Evolutionary conservation across 2,113 vertebrate species (phyloP).

Genomic region (Halichoeres trimaculatus): DNA sequence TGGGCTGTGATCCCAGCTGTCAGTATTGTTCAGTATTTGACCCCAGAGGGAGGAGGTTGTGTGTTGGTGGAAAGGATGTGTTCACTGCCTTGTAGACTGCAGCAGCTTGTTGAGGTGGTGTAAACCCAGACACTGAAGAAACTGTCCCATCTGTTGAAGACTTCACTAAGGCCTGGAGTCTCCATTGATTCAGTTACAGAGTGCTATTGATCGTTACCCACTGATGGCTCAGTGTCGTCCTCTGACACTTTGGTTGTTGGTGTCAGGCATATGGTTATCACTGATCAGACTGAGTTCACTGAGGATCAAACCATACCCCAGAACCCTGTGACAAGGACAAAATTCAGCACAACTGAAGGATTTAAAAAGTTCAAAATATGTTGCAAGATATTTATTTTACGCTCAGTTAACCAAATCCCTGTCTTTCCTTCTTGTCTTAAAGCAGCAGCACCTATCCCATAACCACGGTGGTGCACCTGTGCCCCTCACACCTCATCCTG

Average conservation of each 20-base stretch:
- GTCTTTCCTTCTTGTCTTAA: neutral
- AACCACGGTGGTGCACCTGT: slow-evolving; percentile 91
- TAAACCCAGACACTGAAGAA: slow-evolving; percentile 68
- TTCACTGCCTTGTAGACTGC: slow-evolving; percentile 65
- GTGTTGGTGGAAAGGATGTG: slow-evolving; percentile 63
- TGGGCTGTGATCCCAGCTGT: slow-evolving; percentile 92
- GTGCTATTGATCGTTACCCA: slow-evolving; percentile 50
- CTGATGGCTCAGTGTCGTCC: slow-evolving; percentile 27
- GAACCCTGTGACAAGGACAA: neutral
- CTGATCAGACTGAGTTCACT: too few species aligned
- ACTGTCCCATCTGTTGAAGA: slow-evolving; percentile 68
- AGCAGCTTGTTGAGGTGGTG: slow-evolving; percentile 71
- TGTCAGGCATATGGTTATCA: neutral
- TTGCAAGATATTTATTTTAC: neutral
- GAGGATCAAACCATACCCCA: too few species aligned
- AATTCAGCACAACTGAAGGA: too few species aligned
- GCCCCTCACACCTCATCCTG: slow-evolving; percentile 94
- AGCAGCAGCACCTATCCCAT: slow-evolving; percentile 94
- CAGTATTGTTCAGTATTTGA: slow-evolving; percentile 91
- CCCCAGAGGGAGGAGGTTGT: slow-evolving; percentile 82
- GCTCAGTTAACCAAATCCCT: slow-evolving; percentile 1
- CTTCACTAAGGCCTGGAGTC: slow-evolving; percentile 44
- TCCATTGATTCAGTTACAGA: slow-evolving; percentile 56
- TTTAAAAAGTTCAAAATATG: neutral
- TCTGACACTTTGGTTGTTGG: slow-evolving; percentile 11